Evolutionary conservation across 1,140 invertebrate species (phyloP).

Genomic region (Bicyclus anynana): DNA sequence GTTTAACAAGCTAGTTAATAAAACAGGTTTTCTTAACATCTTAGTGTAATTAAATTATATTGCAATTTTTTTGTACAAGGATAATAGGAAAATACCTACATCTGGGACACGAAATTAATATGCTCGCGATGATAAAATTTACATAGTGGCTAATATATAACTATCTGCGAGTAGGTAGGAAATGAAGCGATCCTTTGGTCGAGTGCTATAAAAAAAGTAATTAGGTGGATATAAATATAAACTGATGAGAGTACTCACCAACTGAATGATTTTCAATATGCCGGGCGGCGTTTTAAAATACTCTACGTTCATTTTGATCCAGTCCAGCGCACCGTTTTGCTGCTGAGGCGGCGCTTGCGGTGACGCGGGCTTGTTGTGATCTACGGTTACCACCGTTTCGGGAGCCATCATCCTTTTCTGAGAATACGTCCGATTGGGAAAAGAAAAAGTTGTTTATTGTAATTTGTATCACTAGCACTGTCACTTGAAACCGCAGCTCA

Average conservation of each 20-base stretch:
- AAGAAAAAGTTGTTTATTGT: constrained; percentile 28
- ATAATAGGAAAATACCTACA: too few relatives aligned
- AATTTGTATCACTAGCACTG: constrained; percentile 62
- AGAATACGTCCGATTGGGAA: constrained; percentile 23
- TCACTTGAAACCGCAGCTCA: constrained; percentile 56
- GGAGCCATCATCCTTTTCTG: constrained; percentile 79
- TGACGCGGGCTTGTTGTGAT: constrained; percentile 75
- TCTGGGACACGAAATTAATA: too few relatives aligned
- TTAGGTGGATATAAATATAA: too few relatives aligned
- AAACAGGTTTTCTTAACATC: too few relatives aligned
- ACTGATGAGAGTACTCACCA: constrained; percentile 80
- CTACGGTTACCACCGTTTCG: constrained; percentile 82
- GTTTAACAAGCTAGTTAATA: too few relatives aligned
- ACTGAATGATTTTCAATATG: constrained; percentile 79
- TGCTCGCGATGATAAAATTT: too few relatives aligned
- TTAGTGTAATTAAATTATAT: too few relatives aligned
- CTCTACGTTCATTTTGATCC: constrained; percentile 79
- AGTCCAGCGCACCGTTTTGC: constrained; percentile 71
- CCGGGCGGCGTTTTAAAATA: constrained; percentile 81
- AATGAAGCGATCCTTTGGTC: too few relatives aligned
- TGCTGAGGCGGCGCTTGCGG: constrained; percentile 77
- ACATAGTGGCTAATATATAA: too few relatives aligned
- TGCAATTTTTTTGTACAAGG: too few relatives aligned
- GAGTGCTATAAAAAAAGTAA: too few relatives aligned
- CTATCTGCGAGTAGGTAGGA: too few relatives aligned